Conservation (phyloP, 2,113 vertebrate species). For the Numenius arquata region DNA sequence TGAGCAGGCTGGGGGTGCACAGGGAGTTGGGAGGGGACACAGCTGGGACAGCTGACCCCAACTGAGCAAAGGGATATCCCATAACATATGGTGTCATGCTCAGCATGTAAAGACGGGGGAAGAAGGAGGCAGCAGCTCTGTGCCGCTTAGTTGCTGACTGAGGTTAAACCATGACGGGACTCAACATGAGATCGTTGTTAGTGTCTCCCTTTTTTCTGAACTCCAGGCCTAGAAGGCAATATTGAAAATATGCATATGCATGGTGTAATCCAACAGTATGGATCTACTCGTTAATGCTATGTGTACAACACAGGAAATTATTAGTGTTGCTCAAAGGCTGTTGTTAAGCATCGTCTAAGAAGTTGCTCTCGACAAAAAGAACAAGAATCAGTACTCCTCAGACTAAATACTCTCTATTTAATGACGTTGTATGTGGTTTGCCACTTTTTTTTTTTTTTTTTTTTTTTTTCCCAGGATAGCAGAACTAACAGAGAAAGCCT, state of each 20-base stretch:
- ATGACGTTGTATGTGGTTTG: not conserved
- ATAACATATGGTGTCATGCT: not conserved
- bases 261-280: not conserved
- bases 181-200: not conserved
- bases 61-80: not conserved
- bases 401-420: not conserved
- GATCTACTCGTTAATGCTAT: not conserved
- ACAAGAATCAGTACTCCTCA: not conserved
- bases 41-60: not conserved
- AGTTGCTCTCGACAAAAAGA: not conserved
- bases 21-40: not conserved
- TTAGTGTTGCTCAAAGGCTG: not conserved
- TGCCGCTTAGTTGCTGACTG: not conserved
- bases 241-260: not conserved
- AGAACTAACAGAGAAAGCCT: not conserved
- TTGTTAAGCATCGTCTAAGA: not conserved
- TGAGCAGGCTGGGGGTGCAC: not conserved
- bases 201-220: not conserved
- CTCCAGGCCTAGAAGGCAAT: not conserved
- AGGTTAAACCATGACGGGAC: not conserved
- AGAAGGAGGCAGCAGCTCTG: not conserved
- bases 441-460: not conserved
- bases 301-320: not conserved
- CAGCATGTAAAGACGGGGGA: not conserved
- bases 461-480: not conserved